phyloP scores from a whole-genome alignment of 2,797 vertebrate species.

The Telmatherina bonti region DNA sequence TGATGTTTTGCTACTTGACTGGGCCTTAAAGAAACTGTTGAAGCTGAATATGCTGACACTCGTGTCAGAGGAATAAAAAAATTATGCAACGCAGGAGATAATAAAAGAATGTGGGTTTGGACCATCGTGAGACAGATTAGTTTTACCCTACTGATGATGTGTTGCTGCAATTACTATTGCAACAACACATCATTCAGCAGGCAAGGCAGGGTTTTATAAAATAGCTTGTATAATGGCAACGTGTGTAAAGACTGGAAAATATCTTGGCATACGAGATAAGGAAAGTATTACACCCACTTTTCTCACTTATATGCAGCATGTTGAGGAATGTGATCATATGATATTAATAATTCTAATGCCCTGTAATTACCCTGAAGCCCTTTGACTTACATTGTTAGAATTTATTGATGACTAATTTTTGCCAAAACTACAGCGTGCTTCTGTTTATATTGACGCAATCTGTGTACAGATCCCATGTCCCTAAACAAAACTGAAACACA shows the following conservation, averaged over 20 bases:
- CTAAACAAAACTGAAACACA: constrained; percentile 61
- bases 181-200: background rate
- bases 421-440: constrained; percentile 14
- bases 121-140: no score
- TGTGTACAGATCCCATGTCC: constrained; percentile 45
- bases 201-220: no score
- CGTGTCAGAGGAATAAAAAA: constrained; percentile 3
- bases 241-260: background rate
- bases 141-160: no score
- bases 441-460: constrained; percentile 43
- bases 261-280: constrained; percentile 24
- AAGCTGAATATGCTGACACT: constrained; percentile 24
- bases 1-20: constrained; percentile 80
- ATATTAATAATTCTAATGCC: constrained; percentile 22
- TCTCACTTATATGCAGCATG: constrained; percentile 19
- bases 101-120: background rate
- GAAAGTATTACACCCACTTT: constrained; percentile 9
- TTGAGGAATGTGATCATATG: constrained; percentile 37
- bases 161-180: no score
- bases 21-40: constrained; percentile 64
- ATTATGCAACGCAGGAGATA: background rate
- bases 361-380: constrained; percentile 35
- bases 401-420: background rate
- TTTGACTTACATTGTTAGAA: background rate
- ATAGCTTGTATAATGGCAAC: background rate